Evolutionary conservation across 2,888 invertebrate species (phyloP), one percentile per base, ranked within the genome.

Genomic region (Eupithecia exiguata): DNA sequence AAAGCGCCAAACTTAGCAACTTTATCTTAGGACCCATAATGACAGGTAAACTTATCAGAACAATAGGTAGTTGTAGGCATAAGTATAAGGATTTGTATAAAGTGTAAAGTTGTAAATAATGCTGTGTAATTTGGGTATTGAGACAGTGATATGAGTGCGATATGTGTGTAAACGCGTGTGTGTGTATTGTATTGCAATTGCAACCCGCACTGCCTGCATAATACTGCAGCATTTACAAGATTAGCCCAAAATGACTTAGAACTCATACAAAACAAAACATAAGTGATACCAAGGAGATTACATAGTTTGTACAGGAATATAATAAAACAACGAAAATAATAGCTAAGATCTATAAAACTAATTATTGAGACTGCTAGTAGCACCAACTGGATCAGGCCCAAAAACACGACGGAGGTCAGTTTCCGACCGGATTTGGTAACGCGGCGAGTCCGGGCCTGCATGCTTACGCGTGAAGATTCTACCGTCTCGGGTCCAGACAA

Each of bases 391-490:
- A 35, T 68, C 68, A 14, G 18, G 14, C 1, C 68, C 68, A 68
- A 68, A 53, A 68, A 68, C 68, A 35, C 68, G 68, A 21, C 36
- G 49, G 1, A 68, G 49, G 25, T 68, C 68, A 12, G 16, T 2
- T 36, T 68, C 69, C 16, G 69, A 16, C 3, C 69, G 69, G 25
- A 69, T 69, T n/a, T 25, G 69, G 35, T 40, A 38, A 16, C 69
- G 69, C 18, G 69, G 69, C 1, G 61, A 58, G 7, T 69, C 69
- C 40, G 61, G 0, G 21, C 69, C 61, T 9, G 30, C 25, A 5
- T 61, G 69, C 40, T 16, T 69, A 25, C 69, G 69, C 40, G 69
- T 61, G 61, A 21, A 69, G 58, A 69, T 14, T 43, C 16, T 43
- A 16, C 43, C 43, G 14, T 43, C 43, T 43, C 43, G 43, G 14